phyloP scores from a whole-genome alignment of 1,140 invertebrate species.

The Leptopilina clavipes region DNA sequence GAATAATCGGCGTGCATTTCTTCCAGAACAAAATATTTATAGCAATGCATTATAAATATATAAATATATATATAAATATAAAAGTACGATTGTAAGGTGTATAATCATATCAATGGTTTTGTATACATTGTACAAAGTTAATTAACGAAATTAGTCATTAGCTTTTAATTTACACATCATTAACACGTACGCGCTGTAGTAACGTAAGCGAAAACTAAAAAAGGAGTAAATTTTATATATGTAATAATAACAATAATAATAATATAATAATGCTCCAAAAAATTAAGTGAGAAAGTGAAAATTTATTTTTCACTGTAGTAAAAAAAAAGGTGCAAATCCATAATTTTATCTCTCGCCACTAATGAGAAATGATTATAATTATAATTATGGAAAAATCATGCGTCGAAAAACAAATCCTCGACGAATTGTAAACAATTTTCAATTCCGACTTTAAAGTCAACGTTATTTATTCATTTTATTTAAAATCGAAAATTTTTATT shows the following conservation, averaged over 20 bases:
- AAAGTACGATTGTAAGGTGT: conserved; percentile 56
- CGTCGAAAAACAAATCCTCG: neutral
- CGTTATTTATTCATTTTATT: neutral
- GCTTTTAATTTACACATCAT: conserved; percentile 64
- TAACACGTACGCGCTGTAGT: conserved; percentile 48
- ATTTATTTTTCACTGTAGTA: neutral
- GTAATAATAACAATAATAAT: too few relatives aligned
- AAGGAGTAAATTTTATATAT: conserved; percentile 25
- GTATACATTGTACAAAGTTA: conserved; percentile 70
- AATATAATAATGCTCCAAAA: conserved; percentile 14
- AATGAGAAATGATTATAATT: too few relatives aligned
- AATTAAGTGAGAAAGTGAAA: conserved; percentile 47
- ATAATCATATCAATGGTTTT: conserved; percentile 72
- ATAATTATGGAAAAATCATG: neutral
- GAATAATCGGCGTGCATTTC: conserved; percentile 61
- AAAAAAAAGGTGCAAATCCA: conserved; percentile 3
- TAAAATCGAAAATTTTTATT: neutral
- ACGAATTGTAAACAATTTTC: conserved; percentile 4
- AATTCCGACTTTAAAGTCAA: neutral
- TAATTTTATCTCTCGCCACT: neutral
- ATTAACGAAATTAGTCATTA: conserved; percentile 69
- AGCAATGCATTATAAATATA: conserved; percentile 42
- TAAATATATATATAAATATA: too few relatives aligned
- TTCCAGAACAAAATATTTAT: conserved; percentile 58
- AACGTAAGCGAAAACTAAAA: conserved; percentile 49